A percentile compares a stretch with the other conserved stretches of the same genome.
These are phyloP conservation scores for Enoplosus armatus DNA, from an alignment of 2,797 vertebrate species.

Conservation along the genomic window DNA sequence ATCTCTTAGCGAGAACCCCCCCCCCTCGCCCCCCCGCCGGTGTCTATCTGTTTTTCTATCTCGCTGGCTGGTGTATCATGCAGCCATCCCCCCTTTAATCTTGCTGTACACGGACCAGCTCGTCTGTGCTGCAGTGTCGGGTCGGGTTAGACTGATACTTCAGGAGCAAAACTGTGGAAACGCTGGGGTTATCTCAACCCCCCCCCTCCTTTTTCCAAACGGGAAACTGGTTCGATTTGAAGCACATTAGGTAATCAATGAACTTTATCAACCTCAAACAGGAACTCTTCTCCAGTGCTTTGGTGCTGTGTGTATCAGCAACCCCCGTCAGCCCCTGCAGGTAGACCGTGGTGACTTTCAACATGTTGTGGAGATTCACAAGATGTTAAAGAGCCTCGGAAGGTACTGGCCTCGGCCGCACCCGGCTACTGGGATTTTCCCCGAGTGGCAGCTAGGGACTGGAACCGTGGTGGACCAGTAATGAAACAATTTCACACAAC, in stretches of 20 bases:
- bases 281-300: conserved; percentile 1
- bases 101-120: not conserved
- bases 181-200: not conserved
- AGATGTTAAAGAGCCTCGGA: no score
- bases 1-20: conserved; percentile 17
- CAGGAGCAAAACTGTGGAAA: not conserved
- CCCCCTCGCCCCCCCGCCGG: conserved; percentile 5
- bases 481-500: conserved; percentile 83
- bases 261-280: conserved; percentile 28
- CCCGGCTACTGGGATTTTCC: conserved; percentile 23
- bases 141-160: conserved; percentile 27
- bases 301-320: conserved; percentile 3
- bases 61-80: conserved; percentile 12
- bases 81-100: conserved; percentile 27
- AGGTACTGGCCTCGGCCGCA: not conserved
- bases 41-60: conserved; percentile 37
- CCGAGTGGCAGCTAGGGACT: conserved; percentile 36
- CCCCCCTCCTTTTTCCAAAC: not conserved
- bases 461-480: conserved; percentile 54
- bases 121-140: conserved; percentile 20
- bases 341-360: not conserved
- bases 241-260: conserved; percentile 40
- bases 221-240: conserved; percentile 30
- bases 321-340: not conserved
- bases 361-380: no score